Base-by-base conservation (phyloP, 2,797 vertebrate genomes). In the Cyclopterus lumpus region DNA sequence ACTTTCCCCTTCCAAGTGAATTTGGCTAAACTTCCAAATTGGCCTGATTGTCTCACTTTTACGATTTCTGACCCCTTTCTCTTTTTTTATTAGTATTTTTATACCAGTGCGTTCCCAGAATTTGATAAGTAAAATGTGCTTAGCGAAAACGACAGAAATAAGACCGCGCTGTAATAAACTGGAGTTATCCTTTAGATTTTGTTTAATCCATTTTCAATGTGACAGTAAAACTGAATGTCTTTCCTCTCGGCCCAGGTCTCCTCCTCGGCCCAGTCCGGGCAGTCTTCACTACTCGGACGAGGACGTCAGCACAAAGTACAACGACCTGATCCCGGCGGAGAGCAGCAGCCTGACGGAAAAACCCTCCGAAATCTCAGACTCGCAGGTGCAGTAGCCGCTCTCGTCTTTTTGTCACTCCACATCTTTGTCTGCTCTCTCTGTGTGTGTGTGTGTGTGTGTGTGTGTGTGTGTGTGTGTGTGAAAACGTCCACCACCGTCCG, bases 271-370 rank as follows among this genome's bases (percentile, higher is more conserved):
- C 83, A 99, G 97, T 89, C 98, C 98, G 0, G 98, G 98, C 77
- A 98, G 97, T 60, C 96, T 99, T 14, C 95, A 99, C 93, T 99
- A 99, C 77, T 99, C 98, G 0, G 98, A 99, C 0, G 98, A 99
- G 89, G 98, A 99, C 0, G 96, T 99, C 80, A 97, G 97, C 93
- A 95, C 95, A 59, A 99, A 99, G 80, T 99, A 99, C 94, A 99
- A 98, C 0, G 98, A 99, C 91, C 94, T 99, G 86, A 97, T 99
- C 90, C 97, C 97, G 0, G 97, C 97, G 0, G 98, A 99, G 93
- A 98, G 96, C 96, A 97, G 97, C 96, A 99, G 97, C 87, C 96
- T 99, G 71, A 99, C 97, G 0, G 98, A 99, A 87, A 99, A 99
- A 73, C 97, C 98, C 61, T 98, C 97, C 0, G 98, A 99, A 82